Base-by-base conservation (phyloP, 1,140 invertebrate species). In the Drosophila dunni region DNA sequence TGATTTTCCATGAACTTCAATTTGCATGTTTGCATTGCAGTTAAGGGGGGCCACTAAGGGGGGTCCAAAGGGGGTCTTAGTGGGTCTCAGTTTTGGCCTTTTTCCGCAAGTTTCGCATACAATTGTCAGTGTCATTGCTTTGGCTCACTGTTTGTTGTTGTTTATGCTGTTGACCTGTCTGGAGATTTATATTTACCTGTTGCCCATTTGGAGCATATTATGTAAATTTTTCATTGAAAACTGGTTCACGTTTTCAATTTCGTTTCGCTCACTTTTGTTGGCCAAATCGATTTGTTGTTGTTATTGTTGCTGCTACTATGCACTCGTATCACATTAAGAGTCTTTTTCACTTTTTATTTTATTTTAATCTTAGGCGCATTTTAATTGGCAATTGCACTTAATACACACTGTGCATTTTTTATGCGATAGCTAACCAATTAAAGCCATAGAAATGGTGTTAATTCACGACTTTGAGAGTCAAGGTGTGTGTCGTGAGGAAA, bases 41-140 rank as follows among this genome's bases (percentile, higher is more conserved):
- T 44, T 36, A 34, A 36, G 9, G 13, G 51, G 9, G 51, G 34
- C 1, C 2, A 20, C 17, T 4, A 29, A 34, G 9, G n/a, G 51
- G n/a, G 24, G n/a, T n/a, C 36, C n/a, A 29, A 34, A 36, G 17
- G 48, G 3, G 63, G 46, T 61, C 74, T 29, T 29, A 29, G 17
- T 29, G 24, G 24, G 24, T 6, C 24, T 29, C 4, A 78, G 33
- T 72, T 81, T 61, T 80, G 84, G 77, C 79, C 73, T 80, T 88
- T 86, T 88, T 88, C 84, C 83, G 84, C 79, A 88, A 70, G 81
- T 86, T 85, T 86, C 71, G 78, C 79, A 74, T 70, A 53, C 83
- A 88, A 89, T 83, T 88, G 83, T 88, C 83, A 88, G 88, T 83
- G 83, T 83, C 83, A 88, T 89, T 88, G 80, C 79, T 85, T 66